Conservation (phyloP, 2,797 vertebrate genomes). For the Avahi laniger region DNA sequence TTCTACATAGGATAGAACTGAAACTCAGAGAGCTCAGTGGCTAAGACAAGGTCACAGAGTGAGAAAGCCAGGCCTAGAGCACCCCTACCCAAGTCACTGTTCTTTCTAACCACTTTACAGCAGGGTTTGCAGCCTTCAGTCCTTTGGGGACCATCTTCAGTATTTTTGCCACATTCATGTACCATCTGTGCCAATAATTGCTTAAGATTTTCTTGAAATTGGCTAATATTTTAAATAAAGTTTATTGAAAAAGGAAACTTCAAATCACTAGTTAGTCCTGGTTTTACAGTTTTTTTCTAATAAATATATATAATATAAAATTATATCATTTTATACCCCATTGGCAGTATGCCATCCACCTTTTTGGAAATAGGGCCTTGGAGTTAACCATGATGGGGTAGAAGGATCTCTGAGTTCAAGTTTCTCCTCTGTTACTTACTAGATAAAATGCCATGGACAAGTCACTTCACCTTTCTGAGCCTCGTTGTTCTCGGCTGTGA, state of each 20-base stretch:
- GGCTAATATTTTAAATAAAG: conserved; percentile 4
- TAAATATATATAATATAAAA: neutral
- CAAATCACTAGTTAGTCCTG: neutral
- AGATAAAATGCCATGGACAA: neutral
- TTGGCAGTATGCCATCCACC: neutral
- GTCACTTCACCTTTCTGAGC: neutral
- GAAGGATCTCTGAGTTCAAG: neutral
- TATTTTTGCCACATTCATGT: neutral
- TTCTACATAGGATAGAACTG: neutral
- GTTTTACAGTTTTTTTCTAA: conserved; percentile 22
- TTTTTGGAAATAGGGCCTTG: neutral
- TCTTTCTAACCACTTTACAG: neutral
- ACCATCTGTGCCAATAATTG: neutral
- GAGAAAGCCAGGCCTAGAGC: neutral
- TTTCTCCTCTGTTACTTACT: neutral
- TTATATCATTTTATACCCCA: neutral
- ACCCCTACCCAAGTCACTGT: neutral
- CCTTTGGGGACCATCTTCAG: neutral
- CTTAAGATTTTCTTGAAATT: conserved; percentile 32
- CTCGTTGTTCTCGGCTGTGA: neutral
- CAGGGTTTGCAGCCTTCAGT: neutral
- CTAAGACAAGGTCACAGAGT: neutral
- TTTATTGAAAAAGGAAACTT: conserved; percentile 4
- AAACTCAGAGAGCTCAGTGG: neutral
- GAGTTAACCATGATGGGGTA: neutral